Evolutionary conservation across 2,888 invertebrate species (phyloP).

Genomic region (Periphyllus acericola): DNA sequence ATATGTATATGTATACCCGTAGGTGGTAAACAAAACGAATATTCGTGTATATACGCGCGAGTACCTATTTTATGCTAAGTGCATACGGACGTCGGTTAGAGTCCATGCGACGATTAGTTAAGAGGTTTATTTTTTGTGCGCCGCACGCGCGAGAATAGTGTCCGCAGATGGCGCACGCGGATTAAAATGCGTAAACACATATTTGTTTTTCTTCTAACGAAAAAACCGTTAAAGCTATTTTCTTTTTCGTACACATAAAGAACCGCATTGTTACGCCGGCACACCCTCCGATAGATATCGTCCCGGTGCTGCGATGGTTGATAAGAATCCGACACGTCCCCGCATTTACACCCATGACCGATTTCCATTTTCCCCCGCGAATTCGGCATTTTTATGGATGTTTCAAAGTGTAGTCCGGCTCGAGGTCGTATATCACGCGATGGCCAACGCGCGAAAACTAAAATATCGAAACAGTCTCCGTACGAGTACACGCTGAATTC

Average conservation of each 20-base stretch:
- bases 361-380: not conserved
- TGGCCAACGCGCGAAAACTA: too few species aligned
- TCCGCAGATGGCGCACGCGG: constrained; percentile 19
- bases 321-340: constrained; percentile 21
- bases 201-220: constrained; percentile 48
- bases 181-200: constrained; percentile 38
- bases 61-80: not conserved
- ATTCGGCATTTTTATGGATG: not conserved
- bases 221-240: constrained; percentile 54
- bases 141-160: constrained; percentile 1
- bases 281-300: constrained; percentile 38
- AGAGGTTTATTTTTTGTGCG: constrained; percentile 11
- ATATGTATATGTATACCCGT: too few species aligned
- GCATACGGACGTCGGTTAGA: not conserved
- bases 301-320: not conserved
- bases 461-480: too few species aligned
- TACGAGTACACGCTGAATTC: too few species aligned
- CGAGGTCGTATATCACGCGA: not conserved
- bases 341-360: not conserved
- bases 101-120: constrained; percentile 5
- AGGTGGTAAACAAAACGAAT: too few species aligned
- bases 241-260: constrained; percentile 27
- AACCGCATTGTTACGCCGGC: constrained; percentile 35
- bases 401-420: not conserved
- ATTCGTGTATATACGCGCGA: too few species aligned